Evolutionary conservation across 2,888 invertebrate species (phyloP).

Genomic region (Globia sparganii): DNA sequence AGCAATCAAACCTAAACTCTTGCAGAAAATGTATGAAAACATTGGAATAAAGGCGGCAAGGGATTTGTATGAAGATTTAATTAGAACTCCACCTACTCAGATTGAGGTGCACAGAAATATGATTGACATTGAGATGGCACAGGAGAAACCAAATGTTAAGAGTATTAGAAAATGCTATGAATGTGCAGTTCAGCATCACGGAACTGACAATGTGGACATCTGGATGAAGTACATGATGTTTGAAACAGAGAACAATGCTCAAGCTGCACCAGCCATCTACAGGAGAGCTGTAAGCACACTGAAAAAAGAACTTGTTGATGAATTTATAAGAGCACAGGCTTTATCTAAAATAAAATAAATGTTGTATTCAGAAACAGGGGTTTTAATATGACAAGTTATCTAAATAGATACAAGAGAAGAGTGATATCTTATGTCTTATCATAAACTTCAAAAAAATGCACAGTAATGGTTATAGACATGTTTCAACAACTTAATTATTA

Average conservation of each 20-base stretch:
- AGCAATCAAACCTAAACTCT: conserved; percentile 90
- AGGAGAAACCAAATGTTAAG: conserved; percentile 85
- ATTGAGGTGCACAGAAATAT: conserved; percentile 91
- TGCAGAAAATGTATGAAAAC: conserved; percentile 90
- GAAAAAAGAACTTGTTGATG: conserved; percentile 87
- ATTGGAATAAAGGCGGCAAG: conserved; percentile 91
- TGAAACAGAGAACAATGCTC: conserved; percentile 91
- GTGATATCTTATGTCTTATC: conserved; percentile 48
- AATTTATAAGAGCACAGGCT: conserved; percentile 89
- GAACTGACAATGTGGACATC: conserved; percentile 91
- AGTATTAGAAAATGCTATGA: conserved; percentile 91
- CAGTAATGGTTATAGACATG: conserved; percentile 34
- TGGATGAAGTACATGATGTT: conserved; percentile 94
- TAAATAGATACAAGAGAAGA: conserved; percentile 52
- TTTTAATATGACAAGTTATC: conserved; percentile 62
- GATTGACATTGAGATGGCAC: conserved; percentile 89
- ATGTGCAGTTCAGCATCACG: conserved; percentile 92
- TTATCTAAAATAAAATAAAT: conserved; percentile 85
- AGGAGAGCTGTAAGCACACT: conserved; percentile 91
- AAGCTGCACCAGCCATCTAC: conserved; percentile 89
- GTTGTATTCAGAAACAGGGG: conserved; percentile 47
- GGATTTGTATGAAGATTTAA: conserved; percentile 91
- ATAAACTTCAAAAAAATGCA: conserved; percentile 44
- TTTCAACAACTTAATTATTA: conserved; percentile 38
- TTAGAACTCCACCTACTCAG: conserved; percentile 90